Evolutionary conservation across 1,140 invertebrate genomes (phyloP), one percentile per base, ranked within the genome.

Genomic region (Drosophila elegans): DNA sequence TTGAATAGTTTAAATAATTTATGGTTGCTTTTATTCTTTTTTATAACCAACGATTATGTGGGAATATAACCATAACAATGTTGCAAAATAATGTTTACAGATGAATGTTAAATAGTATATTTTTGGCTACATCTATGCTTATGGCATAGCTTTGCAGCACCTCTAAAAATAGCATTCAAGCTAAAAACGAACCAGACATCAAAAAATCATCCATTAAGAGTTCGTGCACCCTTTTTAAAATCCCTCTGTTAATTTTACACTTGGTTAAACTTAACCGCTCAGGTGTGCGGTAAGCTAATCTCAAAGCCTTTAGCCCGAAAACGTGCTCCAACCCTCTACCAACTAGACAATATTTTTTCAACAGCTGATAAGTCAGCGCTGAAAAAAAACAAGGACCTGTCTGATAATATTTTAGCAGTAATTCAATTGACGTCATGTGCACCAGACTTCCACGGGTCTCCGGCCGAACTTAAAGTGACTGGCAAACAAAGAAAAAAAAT

Each of bases 391-490:
- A 82, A 73, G 69, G 39, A 60, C 74, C 62, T 48, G 56, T 51
- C 51, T 42, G 69, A 86, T 79, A 83, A 88, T 83, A 79, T 83
- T 86, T 82, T 69, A 79, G 81, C 79, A 79, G 79, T 82, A 83
- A 83, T 86, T 86, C 78, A 82, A 86, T 86, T 75, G 62, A 55
- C 46, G 46, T 59, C 55, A 61, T 51, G 54, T 77, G 74, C 48
- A 57, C 36, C 32, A 34, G 52, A 54, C 51, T 71, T 51, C 36
- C 46, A 67, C 42, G 51, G 34, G 21, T 16, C 9, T 12, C 16
- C 4, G 25, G 34, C 36, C 44, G 21, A 74, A 39, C 36, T 73
- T 74, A 38, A 63, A 74, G 48, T 74, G 67, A 66, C 54, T 53
- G 52, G 71, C 60, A 63, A 75, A 77, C 56, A 77, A 69, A 60